Percentiles rank a stretch among this genome's conserved stretches.
Conservation (phyloP, 1,140 invertebrate species). For the Campoletis sonorensis region DNA sequence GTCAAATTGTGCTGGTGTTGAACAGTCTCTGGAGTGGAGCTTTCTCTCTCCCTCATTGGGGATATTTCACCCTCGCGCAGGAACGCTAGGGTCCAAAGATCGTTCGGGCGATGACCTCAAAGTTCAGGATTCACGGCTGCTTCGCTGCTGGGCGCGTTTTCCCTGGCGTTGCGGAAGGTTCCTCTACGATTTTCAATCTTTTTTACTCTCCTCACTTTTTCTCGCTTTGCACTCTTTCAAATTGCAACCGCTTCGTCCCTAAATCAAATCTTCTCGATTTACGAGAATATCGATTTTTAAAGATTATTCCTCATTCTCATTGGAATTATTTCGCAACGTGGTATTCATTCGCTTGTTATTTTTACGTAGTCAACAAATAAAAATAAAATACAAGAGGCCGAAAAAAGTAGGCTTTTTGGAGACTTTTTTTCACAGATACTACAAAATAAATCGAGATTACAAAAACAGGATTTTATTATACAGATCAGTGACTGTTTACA, state of each 20-base stretch:
- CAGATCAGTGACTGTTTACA: too few species aligned
- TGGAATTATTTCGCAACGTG: too few species aligned
- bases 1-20: constrained; percentile 41
- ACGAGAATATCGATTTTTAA: too few species aligned
- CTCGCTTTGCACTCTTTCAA: neutral
- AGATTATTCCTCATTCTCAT: too few species aligned
- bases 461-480: too few species aligned
- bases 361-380: too few species aligned
- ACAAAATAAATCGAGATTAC: too few species aligned
- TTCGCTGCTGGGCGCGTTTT: constrained; percentile 29
- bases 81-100: constrained; percentile 69
- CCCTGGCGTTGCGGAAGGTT: constrained; percentile 34
- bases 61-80: constrained; percentile 63
- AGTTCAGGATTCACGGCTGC: constrained; percentile 53
- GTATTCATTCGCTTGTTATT: too few species aligned
- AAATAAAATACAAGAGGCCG: too few species aligned
- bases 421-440: too few species aligned
- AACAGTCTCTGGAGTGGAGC: constrained; percentile 58
- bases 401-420: too few species aligned
- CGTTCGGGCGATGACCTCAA: constrained; percentile 72
- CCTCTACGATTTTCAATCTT: neutral
- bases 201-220: constrained; percentile 9
- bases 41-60: constrained; percentile 41
- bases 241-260: neutral
- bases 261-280: too few species aligned